phyloP scores from a whole-genome alignment of 2,888 invertebrate species.

The Drosophila mayaguana region DNA sequence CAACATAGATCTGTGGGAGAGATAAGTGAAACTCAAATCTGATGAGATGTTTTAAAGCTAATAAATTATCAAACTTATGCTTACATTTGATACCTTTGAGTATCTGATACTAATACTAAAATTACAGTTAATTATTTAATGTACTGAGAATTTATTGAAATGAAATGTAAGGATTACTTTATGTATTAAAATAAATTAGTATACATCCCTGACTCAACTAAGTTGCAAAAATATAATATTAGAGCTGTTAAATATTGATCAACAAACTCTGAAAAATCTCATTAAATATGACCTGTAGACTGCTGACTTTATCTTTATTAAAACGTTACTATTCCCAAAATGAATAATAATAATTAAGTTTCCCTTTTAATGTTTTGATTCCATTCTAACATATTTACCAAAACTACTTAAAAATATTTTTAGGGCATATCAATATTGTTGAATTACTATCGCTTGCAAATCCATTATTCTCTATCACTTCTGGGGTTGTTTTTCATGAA shows the following conservation, averaged over 20 bases:
- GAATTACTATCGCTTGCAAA: slow-evolving; percentile 13
- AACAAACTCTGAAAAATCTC: too few relatives aligned
- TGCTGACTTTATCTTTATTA: background rate
- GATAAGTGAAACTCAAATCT: background rate
- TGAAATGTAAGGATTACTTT: too few relatives aligned
- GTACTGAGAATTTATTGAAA: too few relatives aligned
- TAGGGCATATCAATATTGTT: slow-evolving; percentile 28
- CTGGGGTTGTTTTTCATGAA: slow-evolving; percentile 2
- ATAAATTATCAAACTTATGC: background rate
- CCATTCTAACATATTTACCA: background rate
- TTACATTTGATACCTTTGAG: background rate
- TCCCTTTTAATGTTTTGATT: background rate
- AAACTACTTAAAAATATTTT: slow-evolving; percentile 5
- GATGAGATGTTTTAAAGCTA: background rate
- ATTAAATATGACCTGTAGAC: background rate
- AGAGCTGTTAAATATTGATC: too few relatives aligned
- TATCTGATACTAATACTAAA: background rate
- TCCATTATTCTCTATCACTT: slow-evolving; percentile 13
- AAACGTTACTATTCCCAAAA: background rate
- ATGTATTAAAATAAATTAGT: too few relatives aligned
- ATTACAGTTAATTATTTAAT: background rate
- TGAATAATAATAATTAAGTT: background rate
- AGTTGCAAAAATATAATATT: too few relatives aligned
- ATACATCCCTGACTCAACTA: too few relatives aligned
- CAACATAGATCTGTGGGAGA: background rate